Percentiles rank a stretch among this genome's conserved stretches.
These are phyloP conservation scores for Novumbra hubbsi DNA, from an alignment of 2,797 vertebrate genomes.

Conservation along the genomic window DNA sequence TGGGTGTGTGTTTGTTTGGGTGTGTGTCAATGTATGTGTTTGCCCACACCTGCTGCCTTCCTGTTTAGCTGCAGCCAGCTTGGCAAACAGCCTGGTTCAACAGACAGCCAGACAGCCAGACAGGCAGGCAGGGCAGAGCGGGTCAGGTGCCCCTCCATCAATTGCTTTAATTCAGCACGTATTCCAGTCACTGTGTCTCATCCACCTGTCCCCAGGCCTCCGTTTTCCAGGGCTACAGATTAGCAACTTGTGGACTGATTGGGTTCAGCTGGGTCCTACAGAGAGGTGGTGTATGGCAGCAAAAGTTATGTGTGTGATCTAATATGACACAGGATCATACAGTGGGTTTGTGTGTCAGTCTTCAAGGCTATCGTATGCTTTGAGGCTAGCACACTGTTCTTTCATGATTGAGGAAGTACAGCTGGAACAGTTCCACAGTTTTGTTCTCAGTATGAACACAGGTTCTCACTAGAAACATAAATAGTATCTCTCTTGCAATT, in stretches of 20 bases:
- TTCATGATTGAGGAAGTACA: not conserved
- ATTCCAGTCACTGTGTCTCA: slow-evolving; percentile 9
- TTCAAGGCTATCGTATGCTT: not conserved
- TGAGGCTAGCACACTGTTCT: not conserved
- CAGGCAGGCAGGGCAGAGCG: not conserved
- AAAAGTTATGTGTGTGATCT: not conserved
- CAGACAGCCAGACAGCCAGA: not conserved
- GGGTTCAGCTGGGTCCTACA: not conserved
- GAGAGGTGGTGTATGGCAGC: not conserved
- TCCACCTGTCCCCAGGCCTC: not conserved
- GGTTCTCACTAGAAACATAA: not conserved
- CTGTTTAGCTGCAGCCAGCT: not conserved
- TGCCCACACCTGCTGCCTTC: not conserved
- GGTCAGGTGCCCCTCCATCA: not conserved
- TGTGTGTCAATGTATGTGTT: not conserved
- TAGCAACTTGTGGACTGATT: not conserved
- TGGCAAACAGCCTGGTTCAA: not conserved
- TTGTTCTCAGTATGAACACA: not conserved
- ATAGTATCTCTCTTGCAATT: not conserved
- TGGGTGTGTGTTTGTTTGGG: no score
- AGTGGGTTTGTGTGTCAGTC: not conserved
- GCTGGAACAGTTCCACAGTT: not conserved
- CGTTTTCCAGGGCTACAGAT: no score
- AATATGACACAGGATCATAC: not conserved
- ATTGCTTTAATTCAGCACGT: slow-evolving; percentile 12